Percentiles rank a stretch among this genome's conserved stretches.
Evolutionary conservation across 2,113 vertebrate genomes (phyloP).

Genomic region (Rissa tridactyla): DNA sequence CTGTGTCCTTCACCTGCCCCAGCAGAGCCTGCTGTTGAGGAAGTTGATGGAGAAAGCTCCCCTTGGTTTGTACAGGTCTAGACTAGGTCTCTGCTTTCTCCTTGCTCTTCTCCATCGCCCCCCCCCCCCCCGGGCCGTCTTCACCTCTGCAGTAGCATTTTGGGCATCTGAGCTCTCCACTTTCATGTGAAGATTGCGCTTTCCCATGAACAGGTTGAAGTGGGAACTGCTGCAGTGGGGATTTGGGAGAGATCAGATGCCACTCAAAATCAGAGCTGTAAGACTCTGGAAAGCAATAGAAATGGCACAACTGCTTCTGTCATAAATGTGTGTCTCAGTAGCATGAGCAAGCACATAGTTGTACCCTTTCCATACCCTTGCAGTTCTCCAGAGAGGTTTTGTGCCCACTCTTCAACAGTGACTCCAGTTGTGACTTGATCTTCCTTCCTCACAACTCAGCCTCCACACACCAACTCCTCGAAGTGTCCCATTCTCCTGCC

Average conservation of each 20-base stretch:
- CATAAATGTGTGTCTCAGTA: neutral
- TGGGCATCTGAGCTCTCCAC: neutral
- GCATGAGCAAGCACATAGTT: neutral
- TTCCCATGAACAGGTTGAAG: neutral
- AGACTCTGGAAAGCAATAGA: neutral
- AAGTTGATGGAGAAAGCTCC: neutral
- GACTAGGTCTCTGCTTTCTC: neutral
- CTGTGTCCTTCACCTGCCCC: neutral
- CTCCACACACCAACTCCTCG: neutral
- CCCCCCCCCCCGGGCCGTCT: neutral
- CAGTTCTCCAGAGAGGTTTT: neutral
- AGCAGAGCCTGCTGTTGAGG: neutral
- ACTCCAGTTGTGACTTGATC: neutral
- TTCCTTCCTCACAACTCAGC: neutral
- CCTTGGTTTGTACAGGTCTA: neutral
- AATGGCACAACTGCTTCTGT: neutral
- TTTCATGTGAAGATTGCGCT: neutral
- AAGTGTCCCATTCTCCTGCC: neutral
- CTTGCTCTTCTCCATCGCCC: neutral
- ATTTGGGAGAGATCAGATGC: neutral
- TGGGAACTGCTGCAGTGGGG: neutral
- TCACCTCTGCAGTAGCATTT: neutral
- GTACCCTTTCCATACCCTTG: neutral
- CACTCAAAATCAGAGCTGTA: neutral
- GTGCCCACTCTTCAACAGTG: neutral